These are phyloP conservation scores for Plusia festucae DNA, from an alignment of 2,888 invertebrate genomes.

Conservation along the genomic window DNA sequence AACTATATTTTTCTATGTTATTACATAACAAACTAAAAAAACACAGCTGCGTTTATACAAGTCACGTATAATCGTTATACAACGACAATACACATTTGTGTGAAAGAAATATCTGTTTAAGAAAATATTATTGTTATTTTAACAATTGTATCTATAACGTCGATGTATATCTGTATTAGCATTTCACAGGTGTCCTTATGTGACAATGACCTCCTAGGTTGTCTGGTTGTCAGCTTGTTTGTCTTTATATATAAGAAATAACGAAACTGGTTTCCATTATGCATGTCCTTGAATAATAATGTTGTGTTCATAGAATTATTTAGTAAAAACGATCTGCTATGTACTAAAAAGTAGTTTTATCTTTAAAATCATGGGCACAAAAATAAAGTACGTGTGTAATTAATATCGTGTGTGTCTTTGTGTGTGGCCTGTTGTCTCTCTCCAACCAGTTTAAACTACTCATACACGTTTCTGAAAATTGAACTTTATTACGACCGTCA, in stretches of 20 bases:
- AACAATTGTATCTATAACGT: neutral
- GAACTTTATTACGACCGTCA: no score
- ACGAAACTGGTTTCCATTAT: constrained; percentile 18
- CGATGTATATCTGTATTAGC: constrained; percentile 1
- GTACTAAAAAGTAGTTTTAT: neutral
- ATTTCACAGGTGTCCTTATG: constrained; percentile 28
- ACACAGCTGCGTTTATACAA: constrained; percentile 4
- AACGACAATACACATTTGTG: neutral
- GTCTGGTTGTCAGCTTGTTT: constrained; percentile 10
- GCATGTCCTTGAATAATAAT: constrained; percentile 8
- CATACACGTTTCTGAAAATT: no score
- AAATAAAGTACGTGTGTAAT: no score
- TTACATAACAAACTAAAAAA: neutral
- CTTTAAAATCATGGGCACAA: neutral
- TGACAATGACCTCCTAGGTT: constrained; percentile 26
- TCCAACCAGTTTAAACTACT: no score
- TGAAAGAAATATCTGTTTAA: neutral
- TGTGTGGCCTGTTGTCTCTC: no score
- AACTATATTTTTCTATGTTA: neutral
- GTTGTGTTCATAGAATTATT: neutral
- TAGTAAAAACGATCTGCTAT: neutral
- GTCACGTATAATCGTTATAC: neutral
- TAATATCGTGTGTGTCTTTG: no score
- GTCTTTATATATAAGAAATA: constrained; percentile 26
- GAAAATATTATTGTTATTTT: neutral